Base-by-base conservation (phyloP, 1,140 invertebrate species). In the Caenorhabditis brenneri region DNA sequence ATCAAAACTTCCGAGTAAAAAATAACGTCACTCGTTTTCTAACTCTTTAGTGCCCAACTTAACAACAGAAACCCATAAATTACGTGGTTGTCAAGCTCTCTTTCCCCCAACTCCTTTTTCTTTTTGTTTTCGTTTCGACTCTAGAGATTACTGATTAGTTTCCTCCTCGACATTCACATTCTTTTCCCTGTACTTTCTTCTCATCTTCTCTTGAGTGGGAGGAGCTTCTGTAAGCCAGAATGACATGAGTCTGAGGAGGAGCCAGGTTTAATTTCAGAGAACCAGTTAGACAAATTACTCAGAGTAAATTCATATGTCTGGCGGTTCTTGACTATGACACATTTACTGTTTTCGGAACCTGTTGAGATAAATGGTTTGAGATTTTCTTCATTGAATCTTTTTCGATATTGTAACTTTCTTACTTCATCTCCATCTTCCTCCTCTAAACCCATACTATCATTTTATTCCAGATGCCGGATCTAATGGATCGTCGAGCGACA, bases 401-500 rank as follows among this genome's bases (percentile, higher is more conserved):
- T n/a, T n/a, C n/a, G n/a, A n/a, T n/a, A n/a, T 51, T 51, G 5
- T 1, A 58, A 58, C 22, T 29, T 58, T 58, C 29, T 1, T 29
- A 1, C 29, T 58, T 29, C 0, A 7, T 29, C 2, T 58, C 24
- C 27, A 29, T 29, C 29, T 12, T 58, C 10, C 7, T 16, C n/a
- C n/a, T n/a, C n/a, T n/a, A n/a, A n/a, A n/a, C n/a, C n/a, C n/a
- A n/a, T n/a, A n/a, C n/a, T n/a, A n/a, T n/a, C n/a, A n/a, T n/a
- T n/a, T n/a, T n/a, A n/a, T n/a, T 1, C 7, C 33, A 74, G 65
- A 74, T 74, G 33, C 65, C 65, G 16, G 65, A 74, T 12, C 7
- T 42, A 42, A 74, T 74, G 65, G 65, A 74, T 4, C 33, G 65
- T 31, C 65, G 65, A 24, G 36, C 65, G 10, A 74, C 65, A 24